A percentile compares a stretch with the other conserved stretches of the same genome.
Conservation (phyloP, 2,113 vertebrate species). For the Donacobius atricapilla region DNA sequence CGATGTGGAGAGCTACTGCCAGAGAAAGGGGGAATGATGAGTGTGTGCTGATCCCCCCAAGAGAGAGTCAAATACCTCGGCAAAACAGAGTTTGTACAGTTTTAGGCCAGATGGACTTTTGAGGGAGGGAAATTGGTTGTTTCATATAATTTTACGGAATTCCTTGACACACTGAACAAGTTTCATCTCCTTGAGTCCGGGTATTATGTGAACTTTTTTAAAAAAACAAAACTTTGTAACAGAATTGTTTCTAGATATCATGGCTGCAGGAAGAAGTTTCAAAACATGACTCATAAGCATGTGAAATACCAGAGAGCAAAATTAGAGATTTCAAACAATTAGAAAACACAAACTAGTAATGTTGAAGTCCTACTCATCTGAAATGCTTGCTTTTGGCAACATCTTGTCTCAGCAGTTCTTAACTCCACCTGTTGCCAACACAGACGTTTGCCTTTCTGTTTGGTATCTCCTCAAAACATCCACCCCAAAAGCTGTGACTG, state of each 20-base stretch:
- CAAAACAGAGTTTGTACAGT: neutral
- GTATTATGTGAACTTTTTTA: neutral
- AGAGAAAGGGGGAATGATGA: neutral
- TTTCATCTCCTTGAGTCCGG: neutral
- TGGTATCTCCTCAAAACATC: neutral
- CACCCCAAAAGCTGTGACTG: neutral
- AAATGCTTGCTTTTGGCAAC: neutral
- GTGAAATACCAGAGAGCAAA: slow-evolving; percentile 25
- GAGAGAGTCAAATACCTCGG: neutral
- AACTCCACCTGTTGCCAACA: neutral
- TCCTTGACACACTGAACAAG: neutral
- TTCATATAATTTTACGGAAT: neutral
- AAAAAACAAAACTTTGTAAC: neutral
- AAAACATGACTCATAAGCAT: slow-evolving; percentile 6
- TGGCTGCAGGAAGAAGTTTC: neutral
- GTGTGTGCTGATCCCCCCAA: neutral
- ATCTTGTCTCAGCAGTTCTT: neutral
- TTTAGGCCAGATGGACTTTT: neutral
- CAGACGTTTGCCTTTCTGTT: neutral
- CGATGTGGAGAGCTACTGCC: neutral
- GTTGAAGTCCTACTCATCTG: neutral
- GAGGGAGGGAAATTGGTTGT: neutral
- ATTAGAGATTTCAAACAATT: neutral
- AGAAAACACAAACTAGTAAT: neutral
- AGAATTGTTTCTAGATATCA: slow-evolving; percentile 9